Base-by-base conservation (phyloP, 2,888 invertebrate genomes). In the Leptopilina syphax region DNA sequence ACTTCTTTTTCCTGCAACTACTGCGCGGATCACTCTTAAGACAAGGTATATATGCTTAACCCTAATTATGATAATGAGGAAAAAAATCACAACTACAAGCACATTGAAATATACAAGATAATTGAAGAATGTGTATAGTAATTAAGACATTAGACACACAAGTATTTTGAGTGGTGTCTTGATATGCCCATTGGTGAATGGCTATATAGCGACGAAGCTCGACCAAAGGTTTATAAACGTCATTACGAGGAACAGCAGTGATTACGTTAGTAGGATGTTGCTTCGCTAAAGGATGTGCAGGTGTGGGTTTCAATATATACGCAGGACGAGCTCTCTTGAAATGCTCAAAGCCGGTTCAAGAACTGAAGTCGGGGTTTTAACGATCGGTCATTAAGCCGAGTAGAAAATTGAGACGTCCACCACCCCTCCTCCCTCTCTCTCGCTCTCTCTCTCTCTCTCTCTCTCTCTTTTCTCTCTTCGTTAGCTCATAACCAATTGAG, bases 341-440 rank as follows among this genome's bases (percentile, higher is more conserved):
- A 63, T 63, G 63, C 63, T 82, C 81, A 86, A 34, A 89, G 89
- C 88, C 88, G 89, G 89, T 89, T 89, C 87, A 85, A 84, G 84
- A 83, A 73, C 85, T 87, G 85, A 84, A 86, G 86, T 83, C 86
- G 85, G 44, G 87, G 85, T 89, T 89, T 90, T 89, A 90, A 90
- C 90, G 90, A 90, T 89, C 88, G 89, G 89, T 90, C 90, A 90
- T 90, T 90, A 90, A 90, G 88, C 88, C 88, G 88, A 87, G 88
- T 88, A 89, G 89, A 89, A 90, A 89, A 90, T 90, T 90, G 90
- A 90, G 89, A 90, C 89, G 89, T 89, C 89, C 86, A 87, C 87
- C 87, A 50, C 12, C 50, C 12, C 50, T 50, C 3, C 50, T 8
- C 10, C 12, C 50, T 50, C 50, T 50, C 50, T 9, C 9, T 50